Base-by-base conservation (phyloP, 2,113 vertebrate species). In the Brachypteracias leptosomus region DNA sequence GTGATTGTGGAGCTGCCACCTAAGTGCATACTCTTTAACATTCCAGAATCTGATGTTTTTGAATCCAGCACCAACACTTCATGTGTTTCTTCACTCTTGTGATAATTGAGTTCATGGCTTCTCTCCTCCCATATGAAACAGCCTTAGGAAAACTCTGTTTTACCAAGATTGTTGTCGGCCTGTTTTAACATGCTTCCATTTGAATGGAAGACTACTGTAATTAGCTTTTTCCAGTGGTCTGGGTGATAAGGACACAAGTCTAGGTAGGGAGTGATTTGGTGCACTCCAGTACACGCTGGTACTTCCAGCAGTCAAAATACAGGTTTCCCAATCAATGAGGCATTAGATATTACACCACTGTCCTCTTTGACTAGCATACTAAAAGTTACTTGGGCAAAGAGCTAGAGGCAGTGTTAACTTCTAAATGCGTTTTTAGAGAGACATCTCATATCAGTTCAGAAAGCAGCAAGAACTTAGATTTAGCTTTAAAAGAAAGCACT, bases 281-380 rank as follows among this genome's bases (percentile, higher is more conserved):
- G 2, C 25, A 3, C 25, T 84, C 17, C n/a, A 40, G 40, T 82
- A 44, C 3, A 0, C 20, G 31, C 16, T 75, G 24, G 7, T 87
- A 26, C 44, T 73, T 76, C 7, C 6, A 72, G 61, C 54, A 68
- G 8, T 61, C 57, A 59, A 63, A 65, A 12, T 16, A n/a, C 2
- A 5, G 3, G 4, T 75, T 87, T 88, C 28, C 46, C 25, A 49
- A 1, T 6, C 11, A 15, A 0, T 0, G 1, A 46, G 46, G 11
- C 10, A 19, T 68, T 61, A 52, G 36, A 49, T n/a, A 14, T 76
- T 51, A 36, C 54, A 79, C 8, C 25, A 6, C 22, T 80, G 31
- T 70, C 11, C 28, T 90, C 24, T 79, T 68, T 73, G 46, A 83
- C 36, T 28, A 46, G 17, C 12, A 6, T 58, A 26, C 42, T 55